phyloP scores from a whole-genome alignment of 2,888 invertebrate species.

The Drosophila koepferae region DNA sequence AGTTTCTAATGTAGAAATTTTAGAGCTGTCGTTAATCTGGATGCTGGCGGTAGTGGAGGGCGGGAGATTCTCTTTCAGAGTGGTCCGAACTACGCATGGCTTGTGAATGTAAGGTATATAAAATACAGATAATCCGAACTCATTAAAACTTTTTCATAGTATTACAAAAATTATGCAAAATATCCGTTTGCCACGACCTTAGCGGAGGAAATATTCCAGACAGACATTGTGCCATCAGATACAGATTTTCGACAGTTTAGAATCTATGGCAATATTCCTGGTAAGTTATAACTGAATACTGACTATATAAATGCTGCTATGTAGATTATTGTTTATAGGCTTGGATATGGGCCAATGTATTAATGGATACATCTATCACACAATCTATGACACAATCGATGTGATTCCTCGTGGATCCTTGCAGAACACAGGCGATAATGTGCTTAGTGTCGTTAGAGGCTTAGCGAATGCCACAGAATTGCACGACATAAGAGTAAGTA shows the following conservation, averaged over 20 bases:
- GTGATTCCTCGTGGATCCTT: constrained; percentile 88
- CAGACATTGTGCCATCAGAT: constrained; percentile 88
- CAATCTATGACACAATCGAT: constrained; percentile 88
- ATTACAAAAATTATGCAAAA: constrained; percentile 85
- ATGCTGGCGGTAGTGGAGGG: constrained; percentile 96
- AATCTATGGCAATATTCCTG: constrained; percentile 80
- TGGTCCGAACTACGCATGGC: constrained; percentile 90
- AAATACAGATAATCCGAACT: not conserved
- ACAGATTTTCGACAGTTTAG: constrained; percentile 88
- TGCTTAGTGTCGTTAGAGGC: constrained; percentile 86
- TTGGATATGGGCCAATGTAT: constrained; percentile 90
- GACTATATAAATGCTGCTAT: not conserved
- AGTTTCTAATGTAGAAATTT: not conserved
- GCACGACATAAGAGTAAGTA: constrained; percentile 6
- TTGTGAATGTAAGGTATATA: constrained; percentile 73
- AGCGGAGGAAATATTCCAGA: constrained; percentile 89
- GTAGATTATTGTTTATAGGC: constrained; percentile 83
- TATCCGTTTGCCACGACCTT: constrained; percentile 87
- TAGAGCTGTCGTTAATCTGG: constrained; percentile 93
- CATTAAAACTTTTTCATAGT: constrained; percentile 64
- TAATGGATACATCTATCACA: constrained; percentile 92
- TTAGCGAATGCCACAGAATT: constrained; percentile 58
- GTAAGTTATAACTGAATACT: not conserved
- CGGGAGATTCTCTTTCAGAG: constrained; percentile 95
- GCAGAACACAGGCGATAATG: constrained; percentile 90